Percentiles rank a stretch among this genome's conserved stretches.
These are phyloP conservation scores for Turnix velox DNA, from an alignment of 2,113 vertebrate genomes.

Conservation along the genomic window DNA sequence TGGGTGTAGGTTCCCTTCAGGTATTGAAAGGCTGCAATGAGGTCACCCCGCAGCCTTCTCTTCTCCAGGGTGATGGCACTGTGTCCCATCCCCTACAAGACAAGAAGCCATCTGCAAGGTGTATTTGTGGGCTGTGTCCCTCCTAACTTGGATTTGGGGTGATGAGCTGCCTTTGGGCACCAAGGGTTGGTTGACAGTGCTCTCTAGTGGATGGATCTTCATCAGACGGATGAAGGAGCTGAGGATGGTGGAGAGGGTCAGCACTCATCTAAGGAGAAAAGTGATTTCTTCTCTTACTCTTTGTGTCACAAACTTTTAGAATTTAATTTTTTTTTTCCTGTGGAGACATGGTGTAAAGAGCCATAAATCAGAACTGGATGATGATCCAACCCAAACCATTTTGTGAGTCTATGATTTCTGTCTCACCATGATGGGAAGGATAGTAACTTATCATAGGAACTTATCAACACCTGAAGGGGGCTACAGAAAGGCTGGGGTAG, in stretches of 20 bases:
- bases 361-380: neutral
- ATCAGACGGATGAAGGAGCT: neutral
- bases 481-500: too few species aligned
- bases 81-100: accelerated
- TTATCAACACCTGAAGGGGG: too few species aligned
- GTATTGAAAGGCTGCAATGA: too few species aligned
- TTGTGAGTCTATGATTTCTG: too few species aligned
- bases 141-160: neutral
- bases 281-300: neutral
- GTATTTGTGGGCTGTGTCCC: neutral
- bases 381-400: too few species aligned
- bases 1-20: too few species aligned
- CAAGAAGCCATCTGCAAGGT: neutral
- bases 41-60: too few species aligned
- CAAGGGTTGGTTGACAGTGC: neutral
- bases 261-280: neutral
- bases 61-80: neutral
- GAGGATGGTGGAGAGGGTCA: neutral
- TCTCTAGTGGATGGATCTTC: neutral
- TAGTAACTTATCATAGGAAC: too few species aligned
- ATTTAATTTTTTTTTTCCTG: accelerated
- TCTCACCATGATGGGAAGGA: neutral
- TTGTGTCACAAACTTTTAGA: neutral
- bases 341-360: neutral
- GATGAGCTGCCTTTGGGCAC: neutral